Evolutionary conservation across 2,888 invertebrate species (phyloP), one percentile per base, ranked within the genome.

Genomic region (Melanchra persicariae): DNA sequence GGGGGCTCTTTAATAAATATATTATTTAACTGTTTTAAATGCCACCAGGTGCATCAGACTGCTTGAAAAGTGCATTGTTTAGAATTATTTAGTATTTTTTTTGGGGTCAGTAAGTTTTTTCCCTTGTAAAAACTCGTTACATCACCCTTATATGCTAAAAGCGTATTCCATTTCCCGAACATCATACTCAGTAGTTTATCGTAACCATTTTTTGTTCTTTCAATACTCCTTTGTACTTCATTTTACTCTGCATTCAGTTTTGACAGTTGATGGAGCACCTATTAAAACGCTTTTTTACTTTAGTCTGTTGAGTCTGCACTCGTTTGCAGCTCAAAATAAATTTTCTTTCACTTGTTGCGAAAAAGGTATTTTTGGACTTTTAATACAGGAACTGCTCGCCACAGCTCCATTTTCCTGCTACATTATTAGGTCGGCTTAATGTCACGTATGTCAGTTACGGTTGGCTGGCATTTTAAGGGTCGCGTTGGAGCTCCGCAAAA

Each of bases 401-500:
- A 40, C n/a, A 37, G 55, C 40, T 51, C 34, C 22, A 58, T 57
- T 73, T 65, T 66, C 26, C 15, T 24, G 37, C 37, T 49, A 19
- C 60, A 60, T 78, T 77, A 77, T 77, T 77, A 60, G 54, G 22
- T 40, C 54, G 26, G 37, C 22, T 55, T 77, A 55, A 55, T 15
- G 43, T 49, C 72, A 47, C 40, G 49, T 43, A 57, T 60, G 71
- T 43, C 47, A 58, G 70, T 52, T 70, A 55, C 49, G 49, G 59
- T 55, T 43, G 47, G 43, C 43, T 49, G 22, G 54, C 17, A 55
- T 59, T 70, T 70, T 54, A 59, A 77, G 59, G 40, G 34, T 2
- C 59, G 47, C 10, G 34, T 26, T 43, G 24, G 22, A 58, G 26
- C 22, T 47, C 24, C 19, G 34, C 63, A 72, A 72, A 79, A 58